Percentiles rank a stretch among this genome's conserved stretches.
phyloP scores from a whole-genome alignment of 2,113 vertebrate species.

The Coryphaenoides rupestris region DNA sequence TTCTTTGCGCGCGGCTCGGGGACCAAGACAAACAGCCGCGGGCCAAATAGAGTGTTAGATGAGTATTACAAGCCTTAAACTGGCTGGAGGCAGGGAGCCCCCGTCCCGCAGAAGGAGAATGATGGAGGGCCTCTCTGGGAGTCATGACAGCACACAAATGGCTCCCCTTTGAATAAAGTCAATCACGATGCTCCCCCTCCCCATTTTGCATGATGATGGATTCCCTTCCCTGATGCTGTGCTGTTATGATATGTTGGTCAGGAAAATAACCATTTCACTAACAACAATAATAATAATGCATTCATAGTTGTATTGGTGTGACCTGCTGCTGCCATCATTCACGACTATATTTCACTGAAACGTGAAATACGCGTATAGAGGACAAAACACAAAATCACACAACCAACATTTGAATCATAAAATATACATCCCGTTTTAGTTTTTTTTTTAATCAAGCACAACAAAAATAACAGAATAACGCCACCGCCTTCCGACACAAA shows the following conservation, averaged over 20 bases:
- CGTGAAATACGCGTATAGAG: too few species aligned
- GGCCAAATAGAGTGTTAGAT: slow-evolving; percentile 76
- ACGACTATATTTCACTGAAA: too few species aligned
- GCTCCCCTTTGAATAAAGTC: not conserved
- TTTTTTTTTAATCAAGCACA: too few species aligned
- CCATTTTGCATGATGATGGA: too few species aligned
- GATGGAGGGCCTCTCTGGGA: slow-evolving; percentile 50
- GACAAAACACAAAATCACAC: too few species aligned
- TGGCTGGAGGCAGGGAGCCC: slow-evolving; percentile 66
- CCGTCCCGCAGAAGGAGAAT: slow-evolving; percentile 54
- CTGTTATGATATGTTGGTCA: not conserved
- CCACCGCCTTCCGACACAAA: too few species aligned
- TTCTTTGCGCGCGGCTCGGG: slow-evolving; percentile 66
- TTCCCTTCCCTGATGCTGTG: not conserved
- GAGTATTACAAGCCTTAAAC: slow-evolving; percentile 69
- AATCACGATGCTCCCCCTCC: too few species aligned
- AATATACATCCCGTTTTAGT: too few species aligned
- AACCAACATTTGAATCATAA: too few species aligned
- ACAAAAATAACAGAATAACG: too few species aligned
- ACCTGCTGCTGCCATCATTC: too few species aligned
- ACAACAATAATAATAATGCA: not conserved
- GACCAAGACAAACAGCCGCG: slow-evolving; percentile 69
- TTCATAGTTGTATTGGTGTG: not conserved
- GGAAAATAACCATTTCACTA: not conserved
- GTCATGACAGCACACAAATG: slow-evolving; percentile 52